Evolutionary conservation across 2,797 vertebrate species (phyloP), one percentile per base, ranked within the genome.

Genomic region (Clarias fuscus): DNA sequence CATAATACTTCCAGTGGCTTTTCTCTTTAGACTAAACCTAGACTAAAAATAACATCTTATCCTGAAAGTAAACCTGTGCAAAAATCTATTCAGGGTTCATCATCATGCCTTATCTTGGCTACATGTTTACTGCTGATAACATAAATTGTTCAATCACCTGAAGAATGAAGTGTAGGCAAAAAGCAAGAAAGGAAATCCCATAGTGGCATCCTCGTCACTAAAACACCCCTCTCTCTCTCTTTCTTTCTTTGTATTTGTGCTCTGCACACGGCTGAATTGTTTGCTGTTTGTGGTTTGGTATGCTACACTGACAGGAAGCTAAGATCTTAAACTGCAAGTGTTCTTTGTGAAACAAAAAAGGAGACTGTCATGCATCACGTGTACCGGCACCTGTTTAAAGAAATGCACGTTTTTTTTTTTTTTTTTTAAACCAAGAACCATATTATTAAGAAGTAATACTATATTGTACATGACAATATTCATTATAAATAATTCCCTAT

Each of bases 291-390:
- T 87, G 86, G 72, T 88, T 85, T 85, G 71, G 13, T 70, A 18
- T 53, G 64, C 76, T 86, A 80, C 43, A 87, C 79, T 92, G 92
- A 92, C 94, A 95, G 94, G 92, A 94, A 93, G 92, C 53, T 56
- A 48, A 48, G 70, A 86, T 83, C 86, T 90, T 89, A 86, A 83
- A 85, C 85, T 37, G 86, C 70, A 89, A 59, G 86, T 92, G 88
- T 89, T 93, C 89, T 90, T 86, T 85, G 27, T 27, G 14, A 27
- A 88, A 62, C 90, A 82, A 92, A 91, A 90, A 89, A 82, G 88
- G 77, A 83, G 81, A 83, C 53, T 90, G 84, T 90, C 84, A 30
- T 92, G 90, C 88, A 85, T 93, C 90, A 88, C 89, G 58, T 91
- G 92, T 92, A 93, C 88, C 93, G 92, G 93, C 92, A 90, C 91